These are phyloP conservation scores for Drosophila nigrodunni DNA, from an alignment of 1,140 invertebrate genomes.

Conservation along the genomic window DNA sequence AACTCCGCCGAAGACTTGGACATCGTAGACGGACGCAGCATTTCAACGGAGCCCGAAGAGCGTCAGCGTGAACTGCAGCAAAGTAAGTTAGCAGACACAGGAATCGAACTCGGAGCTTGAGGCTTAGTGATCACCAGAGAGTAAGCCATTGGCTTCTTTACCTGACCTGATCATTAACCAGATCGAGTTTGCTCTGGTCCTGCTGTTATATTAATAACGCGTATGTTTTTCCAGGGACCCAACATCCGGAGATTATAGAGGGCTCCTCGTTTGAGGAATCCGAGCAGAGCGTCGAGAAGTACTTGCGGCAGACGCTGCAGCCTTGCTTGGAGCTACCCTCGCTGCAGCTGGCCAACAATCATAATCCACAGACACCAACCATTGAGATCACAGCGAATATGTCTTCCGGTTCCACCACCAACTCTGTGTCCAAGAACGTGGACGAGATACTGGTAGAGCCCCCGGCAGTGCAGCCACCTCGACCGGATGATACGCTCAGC, in stretches of 20 bases:
- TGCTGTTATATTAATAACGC: background rate
- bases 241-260: conserved; percentile 73
- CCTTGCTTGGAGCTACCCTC: conserved; percentile 76
- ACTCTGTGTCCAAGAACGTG: conserved; percentile 57
- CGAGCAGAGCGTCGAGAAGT: conserved; percentile 80
- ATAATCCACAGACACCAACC: conserved; percentile 69
- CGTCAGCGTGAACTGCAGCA: conserved; percentile 60
- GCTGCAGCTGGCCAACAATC: conserved; percentile 61
- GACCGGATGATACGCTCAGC: conserved; percentile 75
- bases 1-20: conserved; percentile 85
- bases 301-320: conserved; percentile 73
- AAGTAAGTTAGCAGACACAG: conserved; percentile 29
- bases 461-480: conserved; percentile 49
- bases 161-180: too few species aligned
- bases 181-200: background rate
- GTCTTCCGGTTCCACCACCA: conserved; percentile 62
- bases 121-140: too few species aligned
- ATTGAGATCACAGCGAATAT: conserved; percentile 77
- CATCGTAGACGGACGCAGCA: conserved; percentile 85
- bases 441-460: conserved; percentile 80
- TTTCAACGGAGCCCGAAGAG: conserved; percentile 78
- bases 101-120: too few species aligned
- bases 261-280: conserved; percentile 79
- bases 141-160: too few species aligned
- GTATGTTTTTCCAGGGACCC: conserved; percentile 27